Conservation (phyloP, 2,113 vertebrate species). For the Clinocottus analis region DNA sequence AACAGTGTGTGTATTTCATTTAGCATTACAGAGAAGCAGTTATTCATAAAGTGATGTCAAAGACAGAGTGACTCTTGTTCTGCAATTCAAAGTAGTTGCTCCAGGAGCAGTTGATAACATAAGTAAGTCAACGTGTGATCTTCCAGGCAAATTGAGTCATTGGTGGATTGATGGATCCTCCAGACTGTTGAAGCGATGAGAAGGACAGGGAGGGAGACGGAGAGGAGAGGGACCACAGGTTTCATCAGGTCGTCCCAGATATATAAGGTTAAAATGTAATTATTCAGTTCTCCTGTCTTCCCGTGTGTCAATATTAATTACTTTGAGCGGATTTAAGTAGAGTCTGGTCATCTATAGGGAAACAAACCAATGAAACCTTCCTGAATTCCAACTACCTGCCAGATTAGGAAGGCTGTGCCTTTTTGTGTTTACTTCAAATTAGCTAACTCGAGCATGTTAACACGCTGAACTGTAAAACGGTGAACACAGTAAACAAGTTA, state of each 20-base stretch:
- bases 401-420: background rate
- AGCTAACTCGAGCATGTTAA: background rate
- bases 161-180: constrained; percentile 11
- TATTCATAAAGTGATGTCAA: background rate
- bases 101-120: constrained; percentile 33
- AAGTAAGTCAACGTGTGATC: constrained; percentile 6
- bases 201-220: background rate
- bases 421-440: background rate
- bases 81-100: background rate
- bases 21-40: background rate
- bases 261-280: constrained; percentile 59
- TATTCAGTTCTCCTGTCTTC: constrained; percentile 48
- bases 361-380: background rate
- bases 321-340: constrained; percentile 25
- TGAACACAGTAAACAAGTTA: background rate
- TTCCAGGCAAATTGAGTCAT: constrained; percentile 4
- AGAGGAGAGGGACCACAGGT: background rate
- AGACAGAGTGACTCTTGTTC: background rate
- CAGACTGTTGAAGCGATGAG: constrained; percentile 5
- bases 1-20: too few relatives aligned
- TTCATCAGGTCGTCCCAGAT: constrained; percentile 52
- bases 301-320: constrained; percentile 54
- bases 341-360: constrained; percentile 4
- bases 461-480: too few relatives aligned
- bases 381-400: constrained; percentile 6